A percentile compares a stretch with the other conserved stretches of the same genome.
Conservation (phyloP, 2,888 invertebrate species). For the Ganaspis brasiliensis region DNA sequence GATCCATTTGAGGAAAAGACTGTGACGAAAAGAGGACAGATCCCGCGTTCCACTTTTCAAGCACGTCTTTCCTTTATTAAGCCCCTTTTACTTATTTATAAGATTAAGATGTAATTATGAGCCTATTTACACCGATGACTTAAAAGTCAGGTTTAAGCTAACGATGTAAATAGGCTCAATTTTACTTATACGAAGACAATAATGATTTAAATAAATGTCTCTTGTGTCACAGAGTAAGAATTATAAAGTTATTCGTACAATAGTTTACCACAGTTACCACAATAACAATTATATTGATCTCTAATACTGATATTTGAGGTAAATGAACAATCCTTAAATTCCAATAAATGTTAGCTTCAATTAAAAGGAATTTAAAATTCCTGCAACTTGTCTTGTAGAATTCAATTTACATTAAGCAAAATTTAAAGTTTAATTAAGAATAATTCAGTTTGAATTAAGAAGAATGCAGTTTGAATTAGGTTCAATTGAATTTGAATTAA, state of each 20-base stretch:
- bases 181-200: conserved; percentile 23
- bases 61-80: conserved; percentile 8
- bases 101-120: conserved; percentile 21
- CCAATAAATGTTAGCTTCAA: background rate
- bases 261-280: conserved; percentile 34
- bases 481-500: too few relatives aligned
- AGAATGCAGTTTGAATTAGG: too few relatives aligned
- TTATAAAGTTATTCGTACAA: conserved; percentile 36
- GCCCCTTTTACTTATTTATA: background rate
- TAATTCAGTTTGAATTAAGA: too few relatives aligned
- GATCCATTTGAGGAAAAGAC: background rate
- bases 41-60: conserved; percentile 40
- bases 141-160: too few relatives aligned
- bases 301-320: conserved; percentile 38
- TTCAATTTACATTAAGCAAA: too few relatives aligned
- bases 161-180: too few relatives aligned
- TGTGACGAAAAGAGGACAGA: conserved; percentile 34
- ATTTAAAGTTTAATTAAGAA: too few relatives aligned
- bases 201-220: conserved; percentile 11
- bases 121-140: too few relatives aligned
- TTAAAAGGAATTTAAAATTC: too few relatives aligned
- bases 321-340: background rate
- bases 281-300: conserved; percentile 55
- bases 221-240: conserved; percentile 20
- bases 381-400: too few relatives aligned